Evolutionary conservation across 1,140 invertebrate genomes (phyloP), one percentile per base, ranked within the genome.

Genomic region (Pseudoatta argentina): DNA sequence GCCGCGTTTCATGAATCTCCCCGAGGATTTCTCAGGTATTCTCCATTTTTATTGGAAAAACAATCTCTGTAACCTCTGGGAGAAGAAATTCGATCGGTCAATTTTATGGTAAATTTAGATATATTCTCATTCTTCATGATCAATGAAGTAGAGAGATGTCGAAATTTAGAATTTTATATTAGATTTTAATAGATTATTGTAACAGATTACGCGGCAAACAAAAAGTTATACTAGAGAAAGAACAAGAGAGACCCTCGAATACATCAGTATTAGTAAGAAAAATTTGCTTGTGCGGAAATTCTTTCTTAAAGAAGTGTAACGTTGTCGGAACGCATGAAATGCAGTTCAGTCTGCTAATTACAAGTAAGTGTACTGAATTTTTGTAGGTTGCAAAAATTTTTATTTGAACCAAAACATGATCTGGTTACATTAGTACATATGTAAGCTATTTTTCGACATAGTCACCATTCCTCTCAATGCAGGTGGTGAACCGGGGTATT

Each of bases 41-140:
- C 44, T 44, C 10, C 66, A 44, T 71, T 81, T 81, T 81, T 81
- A 81, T 69, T 81, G 8, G 8, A 81, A 81, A 53, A 59, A 81
- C 51, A 71, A 18, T 71, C 30, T 44, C 8, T 8, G 10, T 27
- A 16, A 12, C 30, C 66, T 59, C 21, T 1, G 21, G 16, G 6
- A 81, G 24, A 34, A 24, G n/a, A 39, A n/a, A 55, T n/a, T 44
- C 44, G 24, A 76, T 24, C 44, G 63, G 3, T 79, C 12, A 27
- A 24, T 55, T 79, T 67, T 79, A 69, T 30, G 64, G 1, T 59
- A 59, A 71, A 59, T 81, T 81, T 71, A 53, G 27, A 55, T 69
- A 55, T 27, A 48, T n/a, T 51, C n/a, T n/a, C 14, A 14, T 12
- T 51, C 7, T 12, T 14, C n/a, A 48, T 8, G 16, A 16, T n/a